Evolutionary conservation across 2,113 vertebrate genomes (phyloP), one percentile per base, ranked within the genome.

Genomic region (Urocolius indicus): DNA sequence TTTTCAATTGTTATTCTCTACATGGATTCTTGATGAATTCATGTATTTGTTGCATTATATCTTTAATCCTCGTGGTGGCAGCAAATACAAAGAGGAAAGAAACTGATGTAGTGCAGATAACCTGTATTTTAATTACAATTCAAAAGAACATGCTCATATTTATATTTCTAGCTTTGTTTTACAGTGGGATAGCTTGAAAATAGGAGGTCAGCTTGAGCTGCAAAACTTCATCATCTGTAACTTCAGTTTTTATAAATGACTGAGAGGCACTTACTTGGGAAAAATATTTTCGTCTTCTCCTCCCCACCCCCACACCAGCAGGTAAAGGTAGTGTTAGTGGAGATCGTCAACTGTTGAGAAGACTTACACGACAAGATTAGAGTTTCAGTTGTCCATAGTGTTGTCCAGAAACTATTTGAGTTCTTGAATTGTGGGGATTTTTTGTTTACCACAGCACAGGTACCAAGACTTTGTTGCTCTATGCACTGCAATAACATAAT

Each of bases 1-100:
- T 61, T 91, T 94, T 24, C 67, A 68, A 4, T 16, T 22, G 18
- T n/a, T 80, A 9, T 2, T 24, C 23, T 79, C 87, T 19, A 13
- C 15, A 2, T 29, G 27, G 11, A 19, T 27, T 77, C 24, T 11
- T 18, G 36, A 34, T 29, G 32, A 48, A 57, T 90, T 83, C 22
- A 2, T 38, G 11, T 29, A 6, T 72, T 66, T 32, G 22, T 77
- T 95, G 95, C 81, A 34, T 82, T 96, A 23, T 75, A 41, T 59
- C 32, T 43, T 67, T 75, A 38, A 48, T 88, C 97, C 97, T 96
- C 88, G 1, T 77, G 97, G 94, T 97, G 97, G 97, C 97, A 97
- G 97, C 89, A 97, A 78, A 94, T 83, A 9, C 83, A 71, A 91
- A 91, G 48, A 30, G 65, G 78, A 79, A 61, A 79, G 45, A 54